Conservation (phyloP, 2,888 invertebrate genomes). For the Brassicogethes aeneus region DNA sequence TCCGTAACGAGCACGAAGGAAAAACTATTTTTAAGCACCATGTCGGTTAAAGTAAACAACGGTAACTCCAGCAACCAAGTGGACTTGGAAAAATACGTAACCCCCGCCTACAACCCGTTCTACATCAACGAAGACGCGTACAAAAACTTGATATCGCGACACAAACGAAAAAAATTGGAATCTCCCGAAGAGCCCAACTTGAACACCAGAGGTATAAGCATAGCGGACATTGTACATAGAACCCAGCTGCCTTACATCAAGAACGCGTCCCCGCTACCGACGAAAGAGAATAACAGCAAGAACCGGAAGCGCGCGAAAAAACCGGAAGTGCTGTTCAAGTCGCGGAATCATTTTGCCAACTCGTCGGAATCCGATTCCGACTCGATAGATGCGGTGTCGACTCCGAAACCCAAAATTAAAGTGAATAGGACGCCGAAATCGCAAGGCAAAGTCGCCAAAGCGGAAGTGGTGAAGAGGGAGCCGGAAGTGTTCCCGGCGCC, state of each 20-base stretch:
- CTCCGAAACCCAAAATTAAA: conserved; percentile 16
- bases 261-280: conserved; percentile 23
- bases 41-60: conserved; percentile 30
- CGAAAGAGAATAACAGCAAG: conserved; percentile 16
- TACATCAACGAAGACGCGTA: conserved; percentile 57
- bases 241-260: conserved; percentile 38
- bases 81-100: conserved; percentile 38
- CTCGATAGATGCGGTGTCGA: conserved; percentile 23
- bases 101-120: conserved; percentile 38
- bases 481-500: conserved; percentile 9
- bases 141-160: conserved; percentile 58
- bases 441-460: conserved; percentile 14
- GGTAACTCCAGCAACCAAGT: conserved; percentile 28
- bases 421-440: conserved; percentile 11
- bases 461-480: conserved; percentile 14
- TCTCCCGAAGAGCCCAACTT: conserved; percentile 69
- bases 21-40: conserved; percentile 41
- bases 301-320: conserved; percentile 25
- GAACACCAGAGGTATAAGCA: conserved; percentile 61
- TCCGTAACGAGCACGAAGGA: conserved; percentile 33
- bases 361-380: conserved; percentile 36
- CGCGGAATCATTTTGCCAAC: conserved; percentile 21
- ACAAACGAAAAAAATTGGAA: conserved; percentile 61
- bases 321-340: conserved; percentile 12
- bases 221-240: conserved; percentile 58